Conservation (phyloP, 2,888 invertebrate species). For the Colletes collaris region DNA sequence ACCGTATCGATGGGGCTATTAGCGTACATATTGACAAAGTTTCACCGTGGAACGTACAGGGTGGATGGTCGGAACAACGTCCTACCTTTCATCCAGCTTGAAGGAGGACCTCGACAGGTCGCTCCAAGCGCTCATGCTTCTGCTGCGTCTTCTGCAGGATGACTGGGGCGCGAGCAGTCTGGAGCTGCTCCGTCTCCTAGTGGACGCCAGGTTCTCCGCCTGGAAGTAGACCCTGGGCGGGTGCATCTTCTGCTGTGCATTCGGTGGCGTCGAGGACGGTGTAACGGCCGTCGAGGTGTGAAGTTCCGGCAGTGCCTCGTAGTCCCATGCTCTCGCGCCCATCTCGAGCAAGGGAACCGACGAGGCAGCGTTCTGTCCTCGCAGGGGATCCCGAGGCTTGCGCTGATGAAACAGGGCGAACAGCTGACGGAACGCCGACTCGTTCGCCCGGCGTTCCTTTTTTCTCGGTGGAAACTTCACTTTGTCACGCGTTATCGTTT, state of each 20-base stretch:
- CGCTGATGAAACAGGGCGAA: slow-evolving; percentile 62
- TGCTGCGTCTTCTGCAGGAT: slow-evolving; percentile 77
- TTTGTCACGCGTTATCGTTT: slow-evolving; percentile 45
- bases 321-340: slow-evolving; percentile 79
- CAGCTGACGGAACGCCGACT: slow-evolving; percentile 61
- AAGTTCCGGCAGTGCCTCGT: slow-evolving; percentile 80
- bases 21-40: too few species aligned
- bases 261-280: slow-evolving; percentile 77
- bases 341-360: slow-evolving; percentile 83
- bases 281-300: slow-evolving; percentile 77
- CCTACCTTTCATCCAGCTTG: slow-evolving; percentile 90
- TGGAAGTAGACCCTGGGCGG: slow-evolving; percentile 87
- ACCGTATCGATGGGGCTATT: too few species aligned
- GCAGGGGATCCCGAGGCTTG: slow-evolving; percentile 75
- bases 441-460: slow-evolving; percentile 47
- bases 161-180: slow-evolving; percentile 71
- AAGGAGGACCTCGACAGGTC: slow-evolving; percentile 93
- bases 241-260: slow-evolving; percentile 69
- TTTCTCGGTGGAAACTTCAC: slow-evolving; percentile 60
- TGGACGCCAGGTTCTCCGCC: slow-evolving; percentile 78
- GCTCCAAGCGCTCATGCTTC: slow-evolving; percentile 94
- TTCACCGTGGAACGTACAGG: too few species aligned
- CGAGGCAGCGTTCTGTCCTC: slow-evolving; percentile 74
- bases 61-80: background rate
- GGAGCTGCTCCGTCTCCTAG: slow-evolving; percentile 79